A percentile compares a stretch with the other conserved stretches of the same genome.
Conservation (phyloP, 2,797 vertebrate species). For the Lutjanus campechanus region DNA sequence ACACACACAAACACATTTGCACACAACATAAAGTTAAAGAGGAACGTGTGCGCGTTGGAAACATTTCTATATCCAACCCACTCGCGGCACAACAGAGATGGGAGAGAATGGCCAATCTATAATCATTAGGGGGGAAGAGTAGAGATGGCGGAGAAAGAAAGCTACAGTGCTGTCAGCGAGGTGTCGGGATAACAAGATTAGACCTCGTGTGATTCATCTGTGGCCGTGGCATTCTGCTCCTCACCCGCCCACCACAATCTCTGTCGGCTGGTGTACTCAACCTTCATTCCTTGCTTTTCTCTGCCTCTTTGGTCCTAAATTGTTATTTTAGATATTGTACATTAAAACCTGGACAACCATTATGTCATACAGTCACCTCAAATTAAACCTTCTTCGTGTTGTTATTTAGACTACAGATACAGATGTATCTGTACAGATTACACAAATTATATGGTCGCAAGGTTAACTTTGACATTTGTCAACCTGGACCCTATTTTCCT, state of each 20-base stretch:
- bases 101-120: conserved; percentile 79
- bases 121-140: conserved; percentile 82
- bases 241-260: conserved; percentile 55
- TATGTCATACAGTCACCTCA: background rate
- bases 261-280: conserved; percentile 29
- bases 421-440: background rate
- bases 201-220: conserved; percentile 83
- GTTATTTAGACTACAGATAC: background rate
- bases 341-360: background rate
- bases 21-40: conserved; percentile 48
- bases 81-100: conserved; percentile 62
- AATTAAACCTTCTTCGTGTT: background rate
- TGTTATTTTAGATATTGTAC: conserved; percentile 31
- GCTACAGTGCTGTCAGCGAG: conserved; percentile 76
- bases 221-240: conserved; percentile 66
- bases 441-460: background rate
- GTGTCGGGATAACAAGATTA: conserved; percentile 86
- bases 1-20: conserved; percentile 35
- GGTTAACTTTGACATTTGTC: too few relatives aligned
- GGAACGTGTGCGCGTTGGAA: conserved; percentile 45
- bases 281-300: conserved; percentile 42
- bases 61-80: conserved; percentile 73
- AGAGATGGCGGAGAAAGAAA: conserved; percentile 72
- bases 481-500: too few relatives aligned
- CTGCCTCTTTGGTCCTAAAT: conserved; percentile 28